A percentile compares a stretch with the other conserved stretches of the same genome.
phyloP scores from a whole-genome alignment of 1,140 invertebrate genomes.

The Drosophila cardini region DNA sequence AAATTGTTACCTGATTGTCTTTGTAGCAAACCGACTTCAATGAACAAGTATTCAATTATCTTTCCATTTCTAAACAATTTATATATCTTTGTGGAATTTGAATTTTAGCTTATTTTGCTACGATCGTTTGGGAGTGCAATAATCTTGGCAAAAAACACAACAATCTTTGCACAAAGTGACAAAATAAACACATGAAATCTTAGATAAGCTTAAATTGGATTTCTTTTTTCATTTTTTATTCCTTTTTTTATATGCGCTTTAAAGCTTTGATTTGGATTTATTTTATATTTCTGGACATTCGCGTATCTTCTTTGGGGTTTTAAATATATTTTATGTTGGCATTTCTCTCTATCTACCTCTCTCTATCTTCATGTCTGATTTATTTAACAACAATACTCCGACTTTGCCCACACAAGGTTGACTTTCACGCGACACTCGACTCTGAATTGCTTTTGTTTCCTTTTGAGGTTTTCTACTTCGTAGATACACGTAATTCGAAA shows the following conservation, averaged over 20 bases:
- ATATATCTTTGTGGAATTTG: constrained; percentile 18
- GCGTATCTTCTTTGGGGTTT: constrained; percentile 56
- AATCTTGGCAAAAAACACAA: constrained; percentile 60
- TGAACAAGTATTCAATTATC: constrained; percentile 59
- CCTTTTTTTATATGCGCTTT: constrained; percentile 15
- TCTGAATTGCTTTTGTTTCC: constrained; percentile 52
- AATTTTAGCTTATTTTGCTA: constrained; percentile 40
- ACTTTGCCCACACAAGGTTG: constrained; percentile 61
- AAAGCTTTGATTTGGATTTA: constrained; percentile 7
- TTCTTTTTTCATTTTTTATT: constrained; percentile 39
- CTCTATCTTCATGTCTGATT: constrained; percentile 41
- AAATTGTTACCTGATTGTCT: no score
- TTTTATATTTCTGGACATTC: constrained; percentile 27
- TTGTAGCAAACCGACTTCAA: constrained; percentile 49
- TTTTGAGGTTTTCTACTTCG: constrained; percentile 59
- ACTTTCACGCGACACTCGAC: constrained; percentile 61
- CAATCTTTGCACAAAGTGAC: constrained; percentile 47
- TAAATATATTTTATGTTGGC: constrained; percentile 59
- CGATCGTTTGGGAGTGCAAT: no score
- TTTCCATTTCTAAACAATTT: constrained; percentile 43
- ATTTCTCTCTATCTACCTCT: constrained; percentile 45
- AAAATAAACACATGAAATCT: constrained; percentile 51
- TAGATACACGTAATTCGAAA: constrained; percentile 67
- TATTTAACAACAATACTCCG: constrained; percentile 58
- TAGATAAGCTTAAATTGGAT: constrained; percentile 65